Evolutionary conservation across 2,797 vertebrate genomes (phyloP), one percentile per base, ranked within the genome.

Genomic region (Basileuterus tristriatus): DNA sequence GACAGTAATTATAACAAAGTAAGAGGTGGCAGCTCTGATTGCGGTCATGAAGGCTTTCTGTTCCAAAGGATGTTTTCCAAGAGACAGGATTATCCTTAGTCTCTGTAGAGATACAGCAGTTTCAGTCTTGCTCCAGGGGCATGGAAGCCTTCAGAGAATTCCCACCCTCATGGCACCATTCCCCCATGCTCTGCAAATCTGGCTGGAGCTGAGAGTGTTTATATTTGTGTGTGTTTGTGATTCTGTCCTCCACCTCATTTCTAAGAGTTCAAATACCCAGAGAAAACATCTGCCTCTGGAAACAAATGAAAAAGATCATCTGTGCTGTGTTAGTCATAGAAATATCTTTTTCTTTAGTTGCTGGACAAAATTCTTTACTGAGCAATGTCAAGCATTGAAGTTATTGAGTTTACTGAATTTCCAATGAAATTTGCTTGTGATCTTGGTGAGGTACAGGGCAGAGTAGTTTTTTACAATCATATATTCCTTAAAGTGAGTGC

Each of bases 341-440:
- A 78, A 55, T 52, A n/a, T 8, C 3, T 41, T 74, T 81, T 81
- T 65, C 46, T 83, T 78, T 64, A 43, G 24, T 32, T 44, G 44
- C 36, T 70, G 44, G 75, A 70, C n/a, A 72, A 56, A 82, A 63
- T 79, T 71, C 2, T 87, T 87, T 72, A 34, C 67, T 37, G 26
- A 49, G 29, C 39, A 36, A 27, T 75, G 55, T 37, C 62, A 93
- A 16, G 36, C 21, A 30, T n/a, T 67, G 62, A 56, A 39, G 7
- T 19, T 83, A 26, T 8, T 74, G 60, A 67, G 32, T 80, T 83
- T 86, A 27, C 56, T 59, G 41, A 63, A 67, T 83, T 96, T 90
- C 37, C 34, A 77, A 59, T 82, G 39, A 67, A 63, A 65, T 87
- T 37, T 21, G 7, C 26, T 92, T 90, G 89, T 79, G 30, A 34